phyloP scores from a whole-genome alignment of 2,113 vertebrate genomes.

The Fulmarus glacialis region DNA sequence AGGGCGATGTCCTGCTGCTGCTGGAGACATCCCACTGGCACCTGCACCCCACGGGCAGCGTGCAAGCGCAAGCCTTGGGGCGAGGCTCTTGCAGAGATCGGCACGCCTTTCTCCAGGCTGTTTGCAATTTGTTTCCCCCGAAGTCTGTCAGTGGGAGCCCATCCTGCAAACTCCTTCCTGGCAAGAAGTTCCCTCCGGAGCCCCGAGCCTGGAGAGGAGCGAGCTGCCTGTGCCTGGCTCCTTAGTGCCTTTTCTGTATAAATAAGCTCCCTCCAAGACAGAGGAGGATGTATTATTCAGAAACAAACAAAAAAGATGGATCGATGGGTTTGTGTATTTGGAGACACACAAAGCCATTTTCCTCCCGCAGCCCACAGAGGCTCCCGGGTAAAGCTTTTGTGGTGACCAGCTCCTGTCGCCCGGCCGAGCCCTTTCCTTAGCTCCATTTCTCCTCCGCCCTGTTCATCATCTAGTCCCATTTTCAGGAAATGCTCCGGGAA shows the following conservation, averaged over 20 bases:
- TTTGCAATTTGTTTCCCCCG: not conserved
- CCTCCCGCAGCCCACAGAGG: fast-evolving
- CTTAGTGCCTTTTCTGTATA: not conserved
- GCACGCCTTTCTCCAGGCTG: not conserved
- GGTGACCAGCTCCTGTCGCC: not conserved
- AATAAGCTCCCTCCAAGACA: not conserved
- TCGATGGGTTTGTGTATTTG: not conserved
- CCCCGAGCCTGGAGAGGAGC: fast-evolving
- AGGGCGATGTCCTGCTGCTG: not conserved
- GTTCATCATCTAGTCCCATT: not conserved
- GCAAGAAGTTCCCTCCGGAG: not conserved
- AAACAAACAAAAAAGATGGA: not conserved
- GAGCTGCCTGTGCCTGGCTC: not conserved
- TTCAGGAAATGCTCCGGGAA: not conserved
- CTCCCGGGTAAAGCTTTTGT: not conserved
- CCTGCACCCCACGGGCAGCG: not conserved
- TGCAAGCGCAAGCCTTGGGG: not conserved
- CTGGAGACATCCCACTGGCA: not conserved
- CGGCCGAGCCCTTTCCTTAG: not conserved
- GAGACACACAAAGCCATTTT: not conserved
- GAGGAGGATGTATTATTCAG: not conserved
- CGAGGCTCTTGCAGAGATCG: not conserved
- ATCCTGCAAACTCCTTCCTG: not conserved
- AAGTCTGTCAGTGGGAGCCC: not conserved
- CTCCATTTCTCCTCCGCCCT: not conserved